Conservation (phyloP, 2,113 vertebrate species). For the Scopus umbretta region DNA sequence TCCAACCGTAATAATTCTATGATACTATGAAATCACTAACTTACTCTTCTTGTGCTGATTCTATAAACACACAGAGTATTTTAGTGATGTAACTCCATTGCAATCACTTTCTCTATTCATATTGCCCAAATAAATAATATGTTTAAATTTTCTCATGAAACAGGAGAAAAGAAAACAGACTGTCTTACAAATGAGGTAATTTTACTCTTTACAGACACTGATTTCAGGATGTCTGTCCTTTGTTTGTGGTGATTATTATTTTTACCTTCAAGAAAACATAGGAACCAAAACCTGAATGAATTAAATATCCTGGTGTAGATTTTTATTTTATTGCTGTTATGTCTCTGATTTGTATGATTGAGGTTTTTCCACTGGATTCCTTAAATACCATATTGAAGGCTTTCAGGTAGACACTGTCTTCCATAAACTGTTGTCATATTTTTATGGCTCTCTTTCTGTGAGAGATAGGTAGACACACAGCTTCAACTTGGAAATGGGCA, state of each 20-base stretch:
- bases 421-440: not conserved
- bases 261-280: not conserved
- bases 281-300: not conserved
- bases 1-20: no score
- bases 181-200: not conserved
- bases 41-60: not conserved
- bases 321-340: not conserved
- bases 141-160: not conserved
- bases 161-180: not conserved
- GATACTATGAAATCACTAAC: not conserved
- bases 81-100: not conserved
- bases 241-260: not conserved
- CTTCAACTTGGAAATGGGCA: not conserved
- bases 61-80: not conserved
- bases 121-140: not conserved
- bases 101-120: not conserved
- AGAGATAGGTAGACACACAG: not conserved
- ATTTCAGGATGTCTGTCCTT: not conserved
- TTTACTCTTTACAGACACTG: not conserved
- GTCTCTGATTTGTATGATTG: not conserved
- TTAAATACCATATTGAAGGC: not conserved
- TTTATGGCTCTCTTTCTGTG: not conserved
- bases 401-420: not conserved
- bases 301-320: not conserved
- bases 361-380: not conserved